Evolutionary conservation across 2,797 vertebrate species (phyloP).

Genomic region (Phoxinus dragarum): DNA sequence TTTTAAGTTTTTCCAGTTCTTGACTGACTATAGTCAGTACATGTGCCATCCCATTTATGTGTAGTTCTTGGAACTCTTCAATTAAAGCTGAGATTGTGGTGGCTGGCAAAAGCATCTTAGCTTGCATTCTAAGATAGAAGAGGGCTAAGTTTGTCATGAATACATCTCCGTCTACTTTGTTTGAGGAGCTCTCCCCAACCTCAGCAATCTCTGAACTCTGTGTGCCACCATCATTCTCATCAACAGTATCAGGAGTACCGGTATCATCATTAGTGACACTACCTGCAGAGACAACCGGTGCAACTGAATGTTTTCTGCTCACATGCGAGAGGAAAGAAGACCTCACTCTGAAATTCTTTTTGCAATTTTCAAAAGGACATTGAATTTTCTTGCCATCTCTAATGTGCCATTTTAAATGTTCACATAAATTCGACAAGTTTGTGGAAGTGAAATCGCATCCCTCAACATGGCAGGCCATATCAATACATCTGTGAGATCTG

Average conservation of each 20-base stretch:
- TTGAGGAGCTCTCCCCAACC: not conserved
- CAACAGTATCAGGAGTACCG: not conserved
- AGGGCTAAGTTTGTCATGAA: not conserved
- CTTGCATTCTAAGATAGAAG: slow-evolving; percentile 1
- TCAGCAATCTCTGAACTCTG: not conserved
- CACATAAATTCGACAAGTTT: not conserved
- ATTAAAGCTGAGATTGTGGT: not conserved
- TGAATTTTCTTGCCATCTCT: not conserved
- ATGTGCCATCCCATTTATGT: not conserved
- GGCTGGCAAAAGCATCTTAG: not conserved
- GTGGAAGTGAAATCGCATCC: not conserved
- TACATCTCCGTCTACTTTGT: not conserved
- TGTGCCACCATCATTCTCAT: not conserved
- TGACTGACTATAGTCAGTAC: slow-evolving; percentile 2
- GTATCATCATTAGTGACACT: no score
- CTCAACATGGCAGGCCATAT: not conserved
- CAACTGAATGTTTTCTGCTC: no score
- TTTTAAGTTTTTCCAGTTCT: not conserved
- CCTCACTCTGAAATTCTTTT: not conserved
- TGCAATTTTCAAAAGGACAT: not conserved
- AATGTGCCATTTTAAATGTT: slow-evolving; percentile 16
- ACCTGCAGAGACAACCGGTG: not conserved
- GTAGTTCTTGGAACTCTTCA: not conserved
- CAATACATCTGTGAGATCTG: not conserved
- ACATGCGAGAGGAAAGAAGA: not conserved